phyloP scores from a whole-genome alignment of 2,113 vertebrate species.

The Gallinago jamesoni region DNA sequence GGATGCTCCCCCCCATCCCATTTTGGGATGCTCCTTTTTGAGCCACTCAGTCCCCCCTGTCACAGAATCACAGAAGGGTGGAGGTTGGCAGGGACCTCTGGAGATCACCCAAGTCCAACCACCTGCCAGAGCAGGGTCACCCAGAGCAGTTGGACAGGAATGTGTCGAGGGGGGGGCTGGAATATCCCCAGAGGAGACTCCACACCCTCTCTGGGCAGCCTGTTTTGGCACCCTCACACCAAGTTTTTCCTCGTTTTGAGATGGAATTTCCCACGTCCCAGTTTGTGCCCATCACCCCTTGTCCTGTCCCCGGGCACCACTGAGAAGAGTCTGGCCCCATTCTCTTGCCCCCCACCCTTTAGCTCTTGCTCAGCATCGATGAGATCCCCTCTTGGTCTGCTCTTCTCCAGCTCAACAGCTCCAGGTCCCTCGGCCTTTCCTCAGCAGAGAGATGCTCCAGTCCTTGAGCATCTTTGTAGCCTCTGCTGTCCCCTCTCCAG shows the following conservation, averaged over 20 bases:
- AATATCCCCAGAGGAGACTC: not conserved
- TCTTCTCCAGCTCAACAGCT: not conserved
- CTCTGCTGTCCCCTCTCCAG: not conserved
- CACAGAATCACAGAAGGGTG: not conserved
- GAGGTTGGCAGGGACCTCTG: not conserved
- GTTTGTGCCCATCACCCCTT: not conserved
- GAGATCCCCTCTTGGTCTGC: not conserved
- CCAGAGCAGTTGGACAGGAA: not conserved
- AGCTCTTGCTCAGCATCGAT: not conserved
- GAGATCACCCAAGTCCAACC: not conserved
- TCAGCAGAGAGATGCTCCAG: not conserved
- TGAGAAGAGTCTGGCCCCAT: not conserved
- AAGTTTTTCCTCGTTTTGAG: not conserved
- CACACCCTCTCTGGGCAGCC: not conserved
- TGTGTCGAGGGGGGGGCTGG: not conserved
- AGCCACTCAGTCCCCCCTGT: accelerated
- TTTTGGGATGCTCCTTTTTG: not conserved
- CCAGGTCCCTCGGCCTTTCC: not conserved
- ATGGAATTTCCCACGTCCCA: not conserved
- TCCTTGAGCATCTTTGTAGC: not conserved
- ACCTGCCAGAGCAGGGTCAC: not conserved
- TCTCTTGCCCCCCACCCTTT: not conserved
- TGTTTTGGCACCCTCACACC: not conserved
- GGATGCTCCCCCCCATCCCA: accelerated
- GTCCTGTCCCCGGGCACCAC: not conserved